Conservation (phyloP, 2,113 vertebrate species). For the Eulacestoma nigropectus region DNA sequence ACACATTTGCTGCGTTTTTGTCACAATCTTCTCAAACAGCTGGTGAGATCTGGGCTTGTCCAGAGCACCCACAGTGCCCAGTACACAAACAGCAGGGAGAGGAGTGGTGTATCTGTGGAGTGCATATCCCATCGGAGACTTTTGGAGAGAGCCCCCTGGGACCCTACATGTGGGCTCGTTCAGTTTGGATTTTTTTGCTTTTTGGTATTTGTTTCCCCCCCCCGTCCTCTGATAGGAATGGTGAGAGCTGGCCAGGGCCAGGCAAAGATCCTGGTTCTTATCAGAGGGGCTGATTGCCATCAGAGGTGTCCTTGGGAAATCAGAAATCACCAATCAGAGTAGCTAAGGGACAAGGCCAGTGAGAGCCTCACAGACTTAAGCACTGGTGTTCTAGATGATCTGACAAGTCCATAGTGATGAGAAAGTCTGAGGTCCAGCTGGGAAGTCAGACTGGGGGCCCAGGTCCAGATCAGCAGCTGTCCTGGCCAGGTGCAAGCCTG, state of each 20-base stretch:
- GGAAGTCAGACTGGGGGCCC: background rate
- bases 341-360: background rate
- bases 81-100: background rate
- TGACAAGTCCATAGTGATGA: background rate
- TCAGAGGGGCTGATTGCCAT: background rate
- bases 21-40: background rate
- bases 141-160: background rate
- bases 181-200: rapidly evolving
- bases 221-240: background rate
- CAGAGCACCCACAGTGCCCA: background rate
- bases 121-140: background rate
- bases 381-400: no score
- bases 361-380: background rate
- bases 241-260: background rate
- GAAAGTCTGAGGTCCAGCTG: background rate
- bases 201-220: no score
- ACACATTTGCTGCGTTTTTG: rapidly evolving
- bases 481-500: background rate
- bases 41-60: background rate
- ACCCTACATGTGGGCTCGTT: background rate
- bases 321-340: background rate
- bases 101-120: background rate
- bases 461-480: background rate
- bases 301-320: background rate
- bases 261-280: background rate